phyloP scores from a whole-genome alignment of 2,113 vertebrate species.

The Lethenteron reissneri region DNA sequence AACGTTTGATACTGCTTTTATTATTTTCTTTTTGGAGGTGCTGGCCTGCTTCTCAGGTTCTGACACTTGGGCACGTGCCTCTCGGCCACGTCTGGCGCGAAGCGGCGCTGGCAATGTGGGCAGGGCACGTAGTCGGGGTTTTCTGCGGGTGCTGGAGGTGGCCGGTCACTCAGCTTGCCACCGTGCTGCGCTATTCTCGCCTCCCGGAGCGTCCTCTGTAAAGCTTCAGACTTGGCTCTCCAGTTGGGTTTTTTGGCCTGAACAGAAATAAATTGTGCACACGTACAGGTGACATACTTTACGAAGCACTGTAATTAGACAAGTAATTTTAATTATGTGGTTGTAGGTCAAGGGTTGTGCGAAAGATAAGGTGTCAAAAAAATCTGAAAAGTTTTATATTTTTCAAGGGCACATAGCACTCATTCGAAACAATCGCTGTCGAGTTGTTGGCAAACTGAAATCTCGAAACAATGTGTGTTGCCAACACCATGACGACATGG shows the following conservation, averaged over 20 bases:
- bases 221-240: conserved; percentile 27
- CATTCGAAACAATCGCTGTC: no score
- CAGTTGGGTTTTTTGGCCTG: conserved; percentile 21
- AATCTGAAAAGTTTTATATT: not conserved
- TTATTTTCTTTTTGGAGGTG: conserved; percentile 15
- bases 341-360: not conserved
- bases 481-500: no score
- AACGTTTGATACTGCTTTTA: no score
- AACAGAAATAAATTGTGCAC: not conserved
- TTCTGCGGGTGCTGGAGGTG: conserved; percentile 16
- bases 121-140: conserved; percentile 30
- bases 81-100: conserved; percentile 28
- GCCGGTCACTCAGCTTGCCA: conserved; percentile 16
- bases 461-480: no score
- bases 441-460: no score
- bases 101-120: conserved; percentile 28
- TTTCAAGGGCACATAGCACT: not conserved
- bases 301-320: no score
- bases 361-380: not conserved
- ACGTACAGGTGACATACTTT: no score
- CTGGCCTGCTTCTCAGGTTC: conserved; percentile 26
- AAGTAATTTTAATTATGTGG: no score
- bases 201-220: conserved; percentile 22
- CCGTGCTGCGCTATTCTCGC: conserved; percentile 21
- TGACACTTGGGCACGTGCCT: conserved; percentile 36